A percentile compares a stretch with the other conserved stretches of the same genome.
These are phyloP conservation scores for Euura lappo DNA, from an alignment of 1,140 invertebrate species.

Conservation along the genomic window DNA sequence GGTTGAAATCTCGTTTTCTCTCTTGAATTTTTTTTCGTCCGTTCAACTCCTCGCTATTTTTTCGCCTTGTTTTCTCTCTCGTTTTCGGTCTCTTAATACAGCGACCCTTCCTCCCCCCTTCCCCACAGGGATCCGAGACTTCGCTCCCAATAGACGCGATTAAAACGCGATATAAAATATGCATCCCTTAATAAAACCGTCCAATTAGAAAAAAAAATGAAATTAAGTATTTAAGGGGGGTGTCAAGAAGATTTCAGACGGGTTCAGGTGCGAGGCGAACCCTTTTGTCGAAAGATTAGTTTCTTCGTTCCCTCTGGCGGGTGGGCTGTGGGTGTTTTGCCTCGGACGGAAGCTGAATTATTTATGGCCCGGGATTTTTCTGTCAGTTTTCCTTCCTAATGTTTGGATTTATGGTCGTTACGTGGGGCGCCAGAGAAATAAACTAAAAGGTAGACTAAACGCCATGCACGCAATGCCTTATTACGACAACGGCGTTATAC, in stretches of 20 bases:
- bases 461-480: no score
- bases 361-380: conserved; percentile 34
- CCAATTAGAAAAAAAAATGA: conserved; percentile 57
- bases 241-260: conserved; percentile 32
- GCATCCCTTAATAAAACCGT: conserved; percentile 62
- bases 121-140: conserved; percentile 1
- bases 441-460: no score
- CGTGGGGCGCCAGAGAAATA: conserved; percentile 9
- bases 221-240: conserved; percentile 58
- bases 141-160: conserved; percentile 54
- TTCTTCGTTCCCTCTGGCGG: conserved; percentile 25
- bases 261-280: conserved; percentile 34
- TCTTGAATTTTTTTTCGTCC: neutral
- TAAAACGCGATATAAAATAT: conserved; percentile 62
- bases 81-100: neutral
- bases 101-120: neutral
- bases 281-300: conserved; percentile 47
- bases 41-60: neutral
- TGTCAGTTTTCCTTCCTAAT: conserved; percentile 13
- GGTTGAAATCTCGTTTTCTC: conserved; percentile 57
- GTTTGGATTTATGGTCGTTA: conserved; percentile 26
- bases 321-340: conserved; percentile 13
- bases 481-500: no score
- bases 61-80: neutral
- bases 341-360: conserved; percentile 36